Evolutionary conservation across 2,797 vertebrate genomes (phyloP).

Genomic region (Scolopax rusticola): DNA sequence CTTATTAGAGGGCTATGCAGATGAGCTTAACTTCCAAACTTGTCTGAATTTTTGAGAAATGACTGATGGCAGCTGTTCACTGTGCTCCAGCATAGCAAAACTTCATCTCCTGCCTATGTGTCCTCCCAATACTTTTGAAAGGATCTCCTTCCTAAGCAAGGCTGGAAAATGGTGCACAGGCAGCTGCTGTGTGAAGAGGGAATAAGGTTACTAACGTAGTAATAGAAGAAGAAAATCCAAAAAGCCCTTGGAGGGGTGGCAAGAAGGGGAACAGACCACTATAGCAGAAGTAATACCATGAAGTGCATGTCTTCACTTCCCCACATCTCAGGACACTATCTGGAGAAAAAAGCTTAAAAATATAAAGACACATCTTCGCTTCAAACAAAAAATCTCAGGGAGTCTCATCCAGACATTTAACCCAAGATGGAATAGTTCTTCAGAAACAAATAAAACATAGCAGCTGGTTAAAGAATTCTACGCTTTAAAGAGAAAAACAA

Average conservation of each 20-base stretch:
- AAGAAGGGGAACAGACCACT: neutral
- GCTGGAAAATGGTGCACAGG: accelerated
- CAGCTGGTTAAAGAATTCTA: neutral
- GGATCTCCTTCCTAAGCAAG: neutral
- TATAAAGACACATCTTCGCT: neutral
- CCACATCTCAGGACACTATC: accelerated
- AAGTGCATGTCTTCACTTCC: neutral
- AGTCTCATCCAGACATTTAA: neutral
- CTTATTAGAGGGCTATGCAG: neutral
- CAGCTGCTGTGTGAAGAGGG: neutral
- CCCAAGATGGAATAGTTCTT: neutral
- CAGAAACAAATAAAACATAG: neutral
- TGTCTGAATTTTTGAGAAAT: neutral
- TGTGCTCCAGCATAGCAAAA: neutral
- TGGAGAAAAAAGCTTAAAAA: neutral
- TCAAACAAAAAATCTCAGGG: neutral
- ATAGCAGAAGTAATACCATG: accelerated
- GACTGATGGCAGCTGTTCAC: neutral
- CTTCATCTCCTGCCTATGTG: neutral
- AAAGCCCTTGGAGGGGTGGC: neutral
- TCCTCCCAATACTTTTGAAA: neutral
- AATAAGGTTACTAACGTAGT: neutral
- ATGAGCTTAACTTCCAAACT: neutral
- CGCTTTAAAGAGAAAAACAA: neutral
- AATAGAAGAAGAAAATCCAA: neutral